phyloP scores from a whole-genome alignment of 2,888 invertebrate genomes.

The Amiota mariae region DNA sequence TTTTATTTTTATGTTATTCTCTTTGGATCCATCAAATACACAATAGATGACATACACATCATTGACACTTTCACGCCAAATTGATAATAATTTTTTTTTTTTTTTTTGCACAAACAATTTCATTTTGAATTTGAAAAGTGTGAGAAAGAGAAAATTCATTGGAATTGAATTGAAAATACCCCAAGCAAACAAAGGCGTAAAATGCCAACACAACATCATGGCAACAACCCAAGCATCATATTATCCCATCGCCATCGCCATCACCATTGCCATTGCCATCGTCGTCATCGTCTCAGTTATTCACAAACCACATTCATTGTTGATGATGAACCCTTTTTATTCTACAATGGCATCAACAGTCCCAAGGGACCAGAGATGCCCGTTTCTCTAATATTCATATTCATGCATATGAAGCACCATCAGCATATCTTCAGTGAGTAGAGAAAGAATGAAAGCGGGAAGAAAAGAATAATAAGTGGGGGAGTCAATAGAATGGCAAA shows the following conservation, averaged over 20 bases:
- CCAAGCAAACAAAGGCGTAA: neutral
- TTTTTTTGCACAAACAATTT: neutral
- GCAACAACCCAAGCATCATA: no score
- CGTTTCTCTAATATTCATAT: neutral
- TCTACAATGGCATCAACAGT: neutral
- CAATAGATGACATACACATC: no score
- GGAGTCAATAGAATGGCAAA: no score
- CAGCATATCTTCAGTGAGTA: neutral
- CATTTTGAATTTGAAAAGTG: neutral
- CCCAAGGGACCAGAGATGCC: conserved; percentile 6
- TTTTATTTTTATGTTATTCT: no score
- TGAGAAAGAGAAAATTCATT: neutral
- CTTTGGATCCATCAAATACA: no score
- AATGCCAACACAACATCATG: neutral
- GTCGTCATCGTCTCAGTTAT: no score
- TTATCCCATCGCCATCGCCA: no score
- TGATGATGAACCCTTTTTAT: conserved; percentile 4
- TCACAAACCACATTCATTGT: neutral
- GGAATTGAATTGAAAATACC: conserved; percentile 6
- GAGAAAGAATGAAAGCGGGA: neutral
- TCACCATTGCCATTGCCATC: no score
- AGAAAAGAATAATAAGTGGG: neutral
- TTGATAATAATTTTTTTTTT: no score
- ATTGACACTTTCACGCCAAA: neutral
- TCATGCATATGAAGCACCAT: neutral